phyloP scores from a whole-genome alignment of 2,113 vertebrate species.

The Cacatua alba region DNA sequence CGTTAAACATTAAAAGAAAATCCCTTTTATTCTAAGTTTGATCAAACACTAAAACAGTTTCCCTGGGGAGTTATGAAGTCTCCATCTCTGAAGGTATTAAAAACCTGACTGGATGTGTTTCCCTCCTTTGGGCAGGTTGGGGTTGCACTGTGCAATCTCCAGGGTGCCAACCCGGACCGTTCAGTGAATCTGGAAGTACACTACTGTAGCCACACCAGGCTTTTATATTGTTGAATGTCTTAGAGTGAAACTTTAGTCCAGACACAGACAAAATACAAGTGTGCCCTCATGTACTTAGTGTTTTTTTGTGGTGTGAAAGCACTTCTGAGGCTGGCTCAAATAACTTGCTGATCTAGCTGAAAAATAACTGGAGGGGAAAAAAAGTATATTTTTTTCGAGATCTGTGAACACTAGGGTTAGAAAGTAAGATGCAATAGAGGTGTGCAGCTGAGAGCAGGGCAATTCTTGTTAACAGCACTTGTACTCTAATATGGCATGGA shows the following conservation, averaged over 20 bases:
- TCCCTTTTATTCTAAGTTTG: accelerated
- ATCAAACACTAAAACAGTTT: neutral
- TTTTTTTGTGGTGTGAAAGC: neutral
- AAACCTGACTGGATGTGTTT: neutral
- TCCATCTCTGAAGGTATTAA: neutral
- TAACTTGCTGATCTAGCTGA: neutral
- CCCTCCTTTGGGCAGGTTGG: neutral
- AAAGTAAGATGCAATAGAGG: neutral
- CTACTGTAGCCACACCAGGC: neutral
- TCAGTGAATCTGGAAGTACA: neutral
- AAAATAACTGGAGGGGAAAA: neutral
- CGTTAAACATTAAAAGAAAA: neutral
- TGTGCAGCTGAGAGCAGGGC: neutral
- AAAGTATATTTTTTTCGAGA: neutral
- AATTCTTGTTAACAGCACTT: neutral
- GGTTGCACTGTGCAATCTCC: accelerated
- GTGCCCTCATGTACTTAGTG: neutral
- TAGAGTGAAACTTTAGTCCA: neutral
- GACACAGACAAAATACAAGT: neutral
- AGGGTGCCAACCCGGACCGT: neutral
- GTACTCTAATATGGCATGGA: neutral
- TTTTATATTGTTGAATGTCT: neutral
- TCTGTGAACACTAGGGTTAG: neutral
- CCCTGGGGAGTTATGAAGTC: neutral
- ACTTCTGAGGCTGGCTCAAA: neutral